Evolutionary conservation across 2,797 vertebrate genomes (phyloP).

Genomic region (Lepilemur ruficaudatus): DNA sequence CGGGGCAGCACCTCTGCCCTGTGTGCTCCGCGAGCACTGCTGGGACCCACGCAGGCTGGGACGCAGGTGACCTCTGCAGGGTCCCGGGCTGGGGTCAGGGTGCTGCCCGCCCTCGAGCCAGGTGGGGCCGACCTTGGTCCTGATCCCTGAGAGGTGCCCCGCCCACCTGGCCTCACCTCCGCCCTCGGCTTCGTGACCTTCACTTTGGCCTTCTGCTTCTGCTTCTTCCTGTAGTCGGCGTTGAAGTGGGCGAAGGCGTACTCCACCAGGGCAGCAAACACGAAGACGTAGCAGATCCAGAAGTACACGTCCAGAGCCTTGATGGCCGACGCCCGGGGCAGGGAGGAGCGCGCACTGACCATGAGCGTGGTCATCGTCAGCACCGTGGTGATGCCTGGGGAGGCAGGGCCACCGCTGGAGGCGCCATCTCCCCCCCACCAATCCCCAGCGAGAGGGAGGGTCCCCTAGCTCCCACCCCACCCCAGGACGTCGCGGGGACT

Average conservation of each 20-base stretch:
- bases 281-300: slow-evolving; percentile 99
- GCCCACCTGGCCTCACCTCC: slow-evolving; percentile 86
- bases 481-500: background rate
- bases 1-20: background rate
- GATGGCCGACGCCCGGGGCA: slow-evolving; percentile 96
- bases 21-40: accelerated
- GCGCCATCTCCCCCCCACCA: accelerated
- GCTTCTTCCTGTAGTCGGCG: slow-evolving; percentile 96
- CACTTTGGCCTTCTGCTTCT: slow-evolving; percentile 94
- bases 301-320: slow-evolving; percentile 98
- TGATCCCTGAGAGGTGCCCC: background rate
- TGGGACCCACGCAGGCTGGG: background rate
- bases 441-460: background rate
- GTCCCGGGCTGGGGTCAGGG: background rate
- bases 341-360: slow-evolving; percentile 96
- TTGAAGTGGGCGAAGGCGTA: slow-evolving; percentile 99
- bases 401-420: accelerated
- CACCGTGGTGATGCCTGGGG: slow-evolving; percentile 96
- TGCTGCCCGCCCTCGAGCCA: background rate
- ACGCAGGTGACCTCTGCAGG: background rate
- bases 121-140: background rate
- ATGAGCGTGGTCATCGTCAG: slow-evolving; percentile 99
- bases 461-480: background rate
- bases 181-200: slow-evolving; percentile 89
- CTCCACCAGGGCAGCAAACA: slow-evolving; percentile 97